Conservation (phyloP, 92 coral and sea anemone genomes). For the Phenganax marumi region DNA sequence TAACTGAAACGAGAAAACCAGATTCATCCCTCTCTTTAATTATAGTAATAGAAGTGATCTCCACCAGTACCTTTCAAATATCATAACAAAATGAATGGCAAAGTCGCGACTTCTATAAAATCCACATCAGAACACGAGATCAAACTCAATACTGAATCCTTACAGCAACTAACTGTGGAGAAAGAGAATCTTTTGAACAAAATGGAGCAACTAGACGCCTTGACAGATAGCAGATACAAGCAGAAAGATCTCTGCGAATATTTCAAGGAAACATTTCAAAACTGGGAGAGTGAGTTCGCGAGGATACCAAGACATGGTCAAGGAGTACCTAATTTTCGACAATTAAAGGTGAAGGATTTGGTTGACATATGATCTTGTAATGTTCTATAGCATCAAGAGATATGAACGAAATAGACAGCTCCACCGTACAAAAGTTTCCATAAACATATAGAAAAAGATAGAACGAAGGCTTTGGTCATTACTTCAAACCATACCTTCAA, state of each 20-base stretch:
- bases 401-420: no score
- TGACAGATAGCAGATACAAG: constrained; percentile 75
- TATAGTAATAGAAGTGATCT: no score
- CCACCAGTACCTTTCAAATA: no score
- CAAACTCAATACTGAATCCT: constrained; percentile 55
- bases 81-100: neutral
- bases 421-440: no score
- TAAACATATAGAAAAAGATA: no score
- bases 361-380: no score
- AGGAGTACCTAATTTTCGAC: constrained; percentile 91
- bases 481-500: no score
- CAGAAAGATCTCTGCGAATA: constrained; percentile 82
- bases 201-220: constrained; percentile 70
- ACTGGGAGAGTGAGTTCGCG: constrained; percentile 87
- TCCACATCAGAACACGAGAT: constrained; percentile 54
- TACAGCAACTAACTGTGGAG: constrained; percentile 66
- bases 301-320: constrained; percentile 88
- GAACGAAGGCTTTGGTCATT: no score
- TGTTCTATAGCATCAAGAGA: no score
- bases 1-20: no score
- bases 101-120: constrained; percentile 38
- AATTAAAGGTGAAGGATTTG: constrained; percentile 34
- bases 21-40: no score
- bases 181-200: constrained; percentile 64
- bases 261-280: constrained; percentile 66